These are phyloP conservation scores for Drosophila kanekoi DNA, from an alignment of 2,888 invertebrate species.

Conservation along the genomic window DNA sequence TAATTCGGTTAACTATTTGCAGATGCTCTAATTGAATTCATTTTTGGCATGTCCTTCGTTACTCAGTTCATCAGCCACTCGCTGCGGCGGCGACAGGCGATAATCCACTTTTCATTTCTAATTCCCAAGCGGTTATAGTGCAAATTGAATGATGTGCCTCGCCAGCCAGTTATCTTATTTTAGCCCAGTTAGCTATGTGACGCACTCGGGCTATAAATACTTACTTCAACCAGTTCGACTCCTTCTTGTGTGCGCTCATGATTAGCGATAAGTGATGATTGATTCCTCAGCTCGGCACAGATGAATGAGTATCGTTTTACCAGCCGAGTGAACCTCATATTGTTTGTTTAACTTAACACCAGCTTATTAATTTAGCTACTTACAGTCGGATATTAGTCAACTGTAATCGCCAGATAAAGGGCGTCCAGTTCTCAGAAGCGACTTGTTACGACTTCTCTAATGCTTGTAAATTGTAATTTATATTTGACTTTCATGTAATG, in stretches of 20 bases:
- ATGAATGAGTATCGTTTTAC: conserved; percentile 36
- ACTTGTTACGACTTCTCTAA: neutral
- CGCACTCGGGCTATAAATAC: conserved; percentile 8
- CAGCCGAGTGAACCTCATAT: conserved; percentile 20
- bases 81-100: conserved; percentile 8
- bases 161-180: conserved; percentile 48
- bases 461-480: neutral
- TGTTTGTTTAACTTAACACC: conserved; percentile 43
- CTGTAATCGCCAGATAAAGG: neutral
- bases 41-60: conserved; percentile 24
- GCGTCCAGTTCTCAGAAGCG: neutral
- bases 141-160: conserved; percentile 47
- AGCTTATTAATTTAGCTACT: conserved; percentile 28
- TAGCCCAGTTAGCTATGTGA: conserved; percentile 16
- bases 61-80: neutral
- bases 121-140: conserved; percentile 46
- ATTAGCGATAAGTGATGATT: conserved; percentile 53
- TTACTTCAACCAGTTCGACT: conserved; percentile 12
- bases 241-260: conserved; percentile 10
- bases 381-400: conserved; percentile 19
- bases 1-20: conserved; percentile 44
- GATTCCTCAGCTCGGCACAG: conserved; percentile 28
- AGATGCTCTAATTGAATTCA: conserved; percentile 41
- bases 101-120: conserved; percentile 41
- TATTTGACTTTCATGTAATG: neutral